A percentile compares a stretch with the other conserved stretches of the same genome.
These are phyloP conservation scores for Anguilla pacifica DNA, from an alignment of 2,797 vertebrate species.

Conservation along the genomic window DNA sequence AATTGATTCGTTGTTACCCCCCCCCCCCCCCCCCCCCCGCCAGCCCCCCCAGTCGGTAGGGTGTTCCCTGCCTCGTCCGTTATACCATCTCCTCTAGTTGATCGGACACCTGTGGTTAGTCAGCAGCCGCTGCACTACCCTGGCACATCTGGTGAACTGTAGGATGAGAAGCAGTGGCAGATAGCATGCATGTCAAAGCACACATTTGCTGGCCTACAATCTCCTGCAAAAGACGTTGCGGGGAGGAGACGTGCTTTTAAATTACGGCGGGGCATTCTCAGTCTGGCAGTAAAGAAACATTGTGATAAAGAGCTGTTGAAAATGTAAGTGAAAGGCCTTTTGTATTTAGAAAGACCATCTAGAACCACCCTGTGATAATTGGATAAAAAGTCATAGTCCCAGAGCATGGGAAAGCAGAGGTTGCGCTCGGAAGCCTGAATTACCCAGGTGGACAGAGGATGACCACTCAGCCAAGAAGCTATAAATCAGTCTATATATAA, in stretches of 20 bases:
- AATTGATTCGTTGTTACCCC: too few relatives aligned
- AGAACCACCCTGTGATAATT: neutral
- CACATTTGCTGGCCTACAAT: neutral
- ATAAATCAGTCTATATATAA: constrained; percentile 5
- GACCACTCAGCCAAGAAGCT: neutral
- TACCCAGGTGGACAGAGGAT: neutral
- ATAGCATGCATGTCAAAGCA: neutral
- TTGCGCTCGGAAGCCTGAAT: neutral
- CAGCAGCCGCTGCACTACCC: too few relatives aligned
- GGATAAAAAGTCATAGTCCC: neutral
- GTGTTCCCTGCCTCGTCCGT: neutral
- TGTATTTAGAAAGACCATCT: neutral
- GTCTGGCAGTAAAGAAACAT: neutral
- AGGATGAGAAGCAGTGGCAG: neutral
- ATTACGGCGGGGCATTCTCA: too few relatives aligned
- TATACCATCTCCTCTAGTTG: neutral
- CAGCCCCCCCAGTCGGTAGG: too few relatives aligned
- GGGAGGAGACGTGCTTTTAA: too few relatives aligned
- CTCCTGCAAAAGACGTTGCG: neutral
- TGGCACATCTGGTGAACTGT: neutral
- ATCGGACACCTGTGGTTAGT: neutral
- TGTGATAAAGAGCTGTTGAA: neutral
- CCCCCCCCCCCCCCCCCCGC: too few relatives aligned
- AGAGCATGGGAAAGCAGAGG: neutral
- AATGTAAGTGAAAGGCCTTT: neutral